Conservation (phyloP, 1,140 invertebrate species). For the Planococcus citri region DNA sequence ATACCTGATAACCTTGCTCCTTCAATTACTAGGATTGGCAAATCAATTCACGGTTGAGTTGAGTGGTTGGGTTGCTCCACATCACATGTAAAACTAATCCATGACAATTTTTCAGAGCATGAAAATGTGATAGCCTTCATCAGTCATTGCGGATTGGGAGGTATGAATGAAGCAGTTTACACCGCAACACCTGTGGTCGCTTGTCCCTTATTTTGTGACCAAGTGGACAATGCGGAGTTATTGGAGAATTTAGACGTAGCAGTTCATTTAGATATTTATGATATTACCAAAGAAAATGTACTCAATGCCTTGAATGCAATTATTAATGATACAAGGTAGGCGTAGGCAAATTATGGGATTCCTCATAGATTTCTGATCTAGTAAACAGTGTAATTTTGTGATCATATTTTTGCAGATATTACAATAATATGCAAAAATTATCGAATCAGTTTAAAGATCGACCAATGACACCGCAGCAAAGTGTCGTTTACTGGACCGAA, state of each 20-base stretch:
- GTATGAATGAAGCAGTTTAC: conserved; percentile 54
- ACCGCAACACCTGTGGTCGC: conserved; percentile 55
- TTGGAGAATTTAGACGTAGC: conserved; percentile 21
- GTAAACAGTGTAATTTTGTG: too few species aligned
- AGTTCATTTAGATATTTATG: conserved; percentile 15
- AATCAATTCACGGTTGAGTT: too few species aligned
- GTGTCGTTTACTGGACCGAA: too few species aligned
- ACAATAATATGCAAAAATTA: conserved; percentile 21
- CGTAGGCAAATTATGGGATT: too few species aligned
- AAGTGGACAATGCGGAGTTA: conserved; percentile 38
- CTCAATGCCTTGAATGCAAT: conserved; percentile 33
- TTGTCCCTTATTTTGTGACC: conserved; percentile 52
- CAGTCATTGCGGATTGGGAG: conserved; percentile 55
- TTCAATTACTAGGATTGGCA: too few species aligned
- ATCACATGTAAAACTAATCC: too few species aligned
- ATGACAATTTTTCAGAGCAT: too few species aligned
- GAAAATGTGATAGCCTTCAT: conserved; percentile 53
- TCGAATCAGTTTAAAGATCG: conserved; percentile 34
- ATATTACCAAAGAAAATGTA: conserved; percentile 33
- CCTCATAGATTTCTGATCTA: too few species aligned
- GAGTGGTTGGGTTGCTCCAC: too few species aligned
- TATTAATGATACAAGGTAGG: conserved; percentile 34
- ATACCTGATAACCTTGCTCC: too few species aligned
- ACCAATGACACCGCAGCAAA: conserved; percentile 38
- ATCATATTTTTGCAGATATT: conserved; percentile 24